Evolutionary conservation across 2,113 vertebrate species (phyloP), one percentile per base, ranked within the genome.

Genomic region (Turdus rufiventris): DNA sequence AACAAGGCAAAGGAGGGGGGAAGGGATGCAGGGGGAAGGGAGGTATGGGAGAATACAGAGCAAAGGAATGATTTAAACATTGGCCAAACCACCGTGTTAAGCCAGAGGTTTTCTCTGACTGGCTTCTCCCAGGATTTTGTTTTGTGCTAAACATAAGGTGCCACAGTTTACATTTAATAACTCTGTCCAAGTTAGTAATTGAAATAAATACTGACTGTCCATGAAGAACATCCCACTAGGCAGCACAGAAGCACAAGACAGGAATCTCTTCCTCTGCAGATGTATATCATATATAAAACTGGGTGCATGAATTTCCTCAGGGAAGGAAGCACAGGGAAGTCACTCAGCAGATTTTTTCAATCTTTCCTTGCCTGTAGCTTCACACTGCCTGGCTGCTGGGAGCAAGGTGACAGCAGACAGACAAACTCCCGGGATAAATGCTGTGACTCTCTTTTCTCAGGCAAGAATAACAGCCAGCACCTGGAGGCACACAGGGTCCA

Each of bases 101-200:
- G 28, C 63, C 40, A 73, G 81, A 92, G 56, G 12, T 60, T 89
- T 95, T 70, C 54, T 89, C 60, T 71, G 57, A 61, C 36, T 54
- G 57, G 38, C 53, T 94, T 91, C 43, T 81, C 53, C 38, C 65
- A 84, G 21, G 17, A 6, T 70, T 91, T 68, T 89, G 23, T 77
- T 91, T 88, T 72, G 36, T 58, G n/a, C 71, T 86, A 79, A 83
- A 88, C 47, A 66, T 24, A 67, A 86, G 70, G 43, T 93, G 61
- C 62, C n/a, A 76, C 62, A 61, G 66, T 76, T 93, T 94, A 91
- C 38, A 57, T 89, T 76, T 85, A 94, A 85, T 94, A 88, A 71
- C 50, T 93, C 57, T 93, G 60, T 72, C 50, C 79, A 86, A 23
- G 36, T 91, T 53, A 88, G 68, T 79, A 12, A 77, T 90, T 91